Percentiles rank a stretch among this genome's conserved stretches.
Conservation (phyloP, 2,888 invertebrate species). For the Strigamia maritima region DNA sequence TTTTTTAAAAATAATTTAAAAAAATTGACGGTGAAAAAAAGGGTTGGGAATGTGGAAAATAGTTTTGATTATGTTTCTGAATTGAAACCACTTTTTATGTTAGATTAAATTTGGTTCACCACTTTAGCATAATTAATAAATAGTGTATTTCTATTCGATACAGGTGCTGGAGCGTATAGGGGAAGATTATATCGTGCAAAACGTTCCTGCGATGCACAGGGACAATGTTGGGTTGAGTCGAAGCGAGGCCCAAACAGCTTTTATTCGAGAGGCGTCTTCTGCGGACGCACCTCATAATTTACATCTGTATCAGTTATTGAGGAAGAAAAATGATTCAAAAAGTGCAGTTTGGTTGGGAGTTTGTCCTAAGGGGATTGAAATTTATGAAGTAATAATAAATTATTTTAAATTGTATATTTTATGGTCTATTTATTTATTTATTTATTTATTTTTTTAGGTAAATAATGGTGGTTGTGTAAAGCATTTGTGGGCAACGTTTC, state of each 20-base stretch:
- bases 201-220: constrained; percentile 73
- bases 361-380: constrained; percentile 86
- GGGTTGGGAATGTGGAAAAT: constrained; percentile 26
- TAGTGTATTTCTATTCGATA: background rate
- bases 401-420: background rate
- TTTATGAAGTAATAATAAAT: constrained; percentile 61
- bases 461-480: constrained; percentile 50
- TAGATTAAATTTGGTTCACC: constrained; percentile 8
- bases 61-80: constrained; percentile 5
- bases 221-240: constrained; percentile 75
- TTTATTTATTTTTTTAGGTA: constrained; percentile 43
- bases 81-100: constrained; percentile 24
- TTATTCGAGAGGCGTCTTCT: constrained; percentile 82
- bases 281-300: constrained; percentile 80
- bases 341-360: constrained; percentile 77
- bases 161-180: constrained; percentile 58
- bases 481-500: constrained; percentile 67
- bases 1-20: background rate
- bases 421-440: background rate
- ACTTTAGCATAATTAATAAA: constrained; percentile 8
- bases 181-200: constrained; percentile 55
- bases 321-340: constrained; percentile 64
- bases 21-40: too few relatives aligned
- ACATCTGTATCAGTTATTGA: constrained; percentile 73
- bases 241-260: constrained; percentile 78